A percentile compares a stretch with the other conserved stretches of the same genome.
Evolutionary conservation across 2,888 invertebrate species (phyloP).

Genomic region (Dioctria linearis): DNA sequence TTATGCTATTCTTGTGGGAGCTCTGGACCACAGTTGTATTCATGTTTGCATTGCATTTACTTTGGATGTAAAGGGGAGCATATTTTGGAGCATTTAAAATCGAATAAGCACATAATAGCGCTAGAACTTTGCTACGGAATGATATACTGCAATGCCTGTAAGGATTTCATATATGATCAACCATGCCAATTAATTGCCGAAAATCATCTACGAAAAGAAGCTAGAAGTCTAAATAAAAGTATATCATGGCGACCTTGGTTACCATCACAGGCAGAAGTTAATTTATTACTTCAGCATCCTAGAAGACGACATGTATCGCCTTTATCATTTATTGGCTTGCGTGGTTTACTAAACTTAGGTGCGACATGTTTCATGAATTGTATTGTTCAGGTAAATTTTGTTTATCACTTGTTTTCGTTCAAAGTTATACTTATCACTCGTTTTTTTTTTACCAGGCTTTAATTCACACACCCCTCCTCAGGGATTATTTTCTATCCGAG

Average conservation of each 20-base stretch:
- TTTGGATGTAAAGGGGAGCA: constrained; percentile 93
- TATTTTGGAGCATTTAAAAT: constrained; percentile 87
- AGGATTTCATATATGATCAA: constrained; percentile 92
- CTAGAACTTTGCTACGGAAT: constrained; percentile 92
- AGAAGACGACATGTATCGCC: constrained; percentile 85
- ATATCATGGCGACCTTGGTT: constrained; percentile 83
- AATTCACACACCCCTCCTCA: constrained; percentile 93
- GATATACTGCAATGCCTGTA: constrained; percentile 90
- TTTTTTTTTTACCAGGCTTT: constrained; percentile 76
- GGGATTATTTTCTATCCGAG: constrained; percentile 96
- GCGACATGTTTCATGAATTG: constrained; percentile 99
- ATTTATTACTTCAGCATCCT: constrained; percentile 82
- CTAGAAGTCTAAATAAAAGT: constrained; percentile 76
- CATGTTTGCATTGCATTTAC: constrained; percentile 92
- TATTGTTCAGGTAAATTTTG: constrained; percentile 82
- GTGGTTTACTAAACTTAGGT: constrained; percentile 96
- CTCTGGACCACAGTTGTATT: constrained; percentile 84
- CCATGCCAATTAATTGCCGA: constrained; percentile 76
- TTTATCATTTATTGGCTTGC: constrained; percentile 88
- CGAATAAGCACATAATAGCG: constrained; percentile 86
- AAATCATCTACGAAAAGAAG: constrained; percentile 74
- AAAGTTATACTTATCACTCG: not conserved
- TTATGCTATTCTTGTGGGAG: constrained; percentile 87
- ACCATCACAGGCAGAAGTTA: constrained; percentile 83
- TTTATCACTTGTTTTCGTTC: not conserved